Conservation (phyloP, 2,797 vertebrate genomes). For the Enteromius mattozi region DNA sequence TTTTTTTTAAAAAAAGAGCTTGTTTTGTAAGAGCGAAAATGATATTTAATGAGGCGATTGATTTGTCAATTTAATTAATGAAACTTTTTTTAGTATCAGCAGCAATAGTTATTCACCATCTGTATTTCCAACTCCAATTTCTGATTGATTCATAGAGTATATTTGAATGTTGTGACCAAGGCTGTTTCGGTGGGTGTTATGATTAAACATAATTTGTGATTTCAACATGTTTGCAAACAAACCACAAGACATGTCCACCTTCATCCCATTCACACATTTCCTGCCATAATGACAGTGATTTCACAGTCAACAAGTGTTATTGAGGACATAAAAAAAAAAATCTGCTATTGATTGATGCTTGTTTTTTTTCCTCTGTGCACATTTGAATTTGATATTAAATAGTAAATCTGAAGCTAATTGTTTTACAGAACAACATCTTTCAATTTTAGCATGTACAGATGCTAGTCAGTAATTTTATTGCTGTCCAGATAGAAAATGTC, state of each 20-base stretch:
- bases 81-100: neutral
- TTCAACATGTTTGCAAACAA: constrained; percentile 26
- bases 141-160: neutral
- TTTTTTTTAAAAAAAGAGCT: neutral
- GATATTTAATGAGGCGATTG: neutral
- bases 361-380: neutral
- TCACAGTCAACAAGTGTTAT: constrained; percentile 40
- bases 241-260: neutral
- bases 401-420: neutral
- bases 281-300: constrained; percentile 35
- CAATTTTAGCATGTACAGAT: neutral
- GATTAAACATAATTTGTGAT: neutral
- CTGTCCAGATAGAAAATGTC: neutral
- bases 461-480: constrained; percentile 5
- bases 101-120: neutral
- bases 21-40: neutral
- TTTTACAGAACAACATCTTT: neutral
- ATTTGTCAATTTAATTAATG: constrained; percentile 8
- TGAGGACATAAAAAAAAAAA: constrained; percentile 21
- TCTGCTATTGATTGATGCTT: constrained; percentile 5
- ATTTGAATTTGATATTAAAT: constrained; percentile 60
- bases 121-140: neutral
- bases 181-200: neutral
- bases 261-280: constrained; percentile 22
- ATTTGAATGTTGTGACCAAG: neutral